Base-by-base conservation (phyloP, 2,797 vertebrate species). In the Phoeniculus purpureus region DNA sequence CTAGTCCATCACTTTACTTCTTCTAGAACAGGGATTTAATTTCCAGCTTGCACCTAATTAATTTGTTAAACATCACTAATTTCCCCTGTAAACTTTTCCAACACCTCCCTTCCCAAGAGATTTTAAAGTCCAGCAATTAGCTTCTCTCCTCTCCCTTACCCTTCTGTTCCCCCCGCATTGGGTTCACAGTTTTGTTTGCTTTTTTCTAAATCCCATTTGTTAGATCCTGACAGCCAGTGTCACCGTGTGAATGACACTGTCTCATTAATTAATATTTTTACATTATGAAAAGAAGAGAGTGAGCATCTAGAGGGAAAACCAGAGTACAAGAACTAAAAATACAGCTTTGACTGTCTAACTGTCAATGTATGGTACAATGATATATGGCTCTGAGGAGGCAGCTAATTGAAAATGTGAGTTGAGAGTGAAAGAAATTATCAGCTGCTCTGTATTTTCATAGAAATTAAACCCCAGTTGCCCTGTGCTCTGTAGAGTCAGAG, bases 181-280 rank as follows among this genome's bases (percentile, higher is more conserved):
- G 20, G 66, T 60, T 85, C 75, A 26, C 51, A 12, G 40, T 22
- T 76, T 31, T 19, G 55, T 58, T 81, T 20, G 81, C 32, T 2
- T 26, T 64, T 81, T 51, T 62, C 70, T 9, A 74, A 73, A 80
- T 45, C 6, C 1, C 65, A 47, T 76, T 88, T 5, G 17, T 81
- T 87, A 59, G 23, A 47, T 73, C 45, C 78, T 80, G 94, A 76
- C 90, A 92, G 87, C 15, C 85, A 50, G 56, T 72, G 81, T 40
- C 81, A 68, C 52, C 1, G 2, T 9, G 58, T 81, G 83, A 92
- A 50, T 65, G 85, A 91, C 27, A 74, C 67, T 52, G 67, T 62
- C 90, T 79, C 68, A 71, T 93, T 94, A 95, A 95, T 94, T 95
- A 95, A 92, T 75, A 86, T 65, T 72, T 89, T 88, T 84, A 84